phyloP scores from a whole-genome alignment of 2,888 invertebrate genomes.

The Orthosia gothica region DNA sequence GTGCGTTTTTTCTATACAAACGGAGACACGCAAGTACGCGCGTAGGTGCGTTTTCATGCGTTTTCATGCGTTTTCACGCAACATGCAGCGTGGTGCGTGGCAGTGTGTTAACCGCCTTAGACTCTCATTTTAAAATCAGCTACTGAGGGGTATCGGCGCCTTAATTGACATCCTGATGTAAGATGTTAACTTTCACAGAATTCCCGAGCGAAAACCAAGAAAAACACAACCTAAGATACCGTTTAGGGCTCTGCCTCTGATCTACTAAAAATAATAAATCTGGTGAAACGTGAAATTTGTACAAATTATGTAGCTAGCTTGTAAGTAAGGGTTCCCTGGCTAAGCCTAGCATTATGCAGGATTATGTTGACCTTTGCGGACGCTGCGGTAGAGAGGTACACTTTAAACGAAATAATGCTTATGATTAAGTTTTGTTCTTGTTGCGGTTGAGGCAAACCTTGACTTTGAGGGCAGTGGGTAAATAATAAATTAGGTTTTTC shows the following conservation, averaged over 20 bases:
- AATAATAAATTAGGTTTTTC: neutral
- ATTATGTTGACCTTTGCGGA: conserved; percentile 47
- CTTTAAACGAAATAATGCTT: conserved; percentile 46
- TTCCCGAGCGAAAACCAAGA: neutral
- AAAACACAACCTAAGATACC: neutral
- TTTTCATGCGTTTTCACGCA: no score
- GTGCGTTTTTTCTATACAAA: no score
- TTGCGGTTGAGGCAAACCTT: conserved; percentile 36
- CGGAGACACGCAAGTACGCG: no score
- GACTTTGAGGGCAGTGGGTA: neutral
- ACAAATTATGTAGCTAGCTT: conserved; percentile 27
- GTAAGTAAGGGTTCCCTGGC: conserved; percentile 4
- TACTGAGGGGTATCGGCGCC: no score
- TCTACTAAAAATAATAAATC: conserved; percentile 42
- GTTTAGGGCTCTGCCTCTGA: conserved; percentile 2
- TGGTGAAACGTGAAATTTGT: conserved; percentile 21
- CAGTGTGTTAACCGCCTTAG: no score
- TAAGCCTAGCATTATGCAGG: conserved; percentile 30
- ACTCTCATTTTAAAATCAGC: no score
- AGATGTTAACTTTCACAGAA: neutral
- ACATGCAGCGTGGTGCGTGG: no score
- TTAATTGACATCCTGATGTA: neutral
- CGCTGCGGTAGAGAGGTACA: conserved; percentile 16
- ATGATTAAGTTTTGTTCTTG: conserved; percentile 47
- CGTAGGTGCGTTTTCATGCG: no score